Base-by-base conservation (phyloP, 2,113 vertebrate genomes). In the Gallinago paraguaiae region DNA sequence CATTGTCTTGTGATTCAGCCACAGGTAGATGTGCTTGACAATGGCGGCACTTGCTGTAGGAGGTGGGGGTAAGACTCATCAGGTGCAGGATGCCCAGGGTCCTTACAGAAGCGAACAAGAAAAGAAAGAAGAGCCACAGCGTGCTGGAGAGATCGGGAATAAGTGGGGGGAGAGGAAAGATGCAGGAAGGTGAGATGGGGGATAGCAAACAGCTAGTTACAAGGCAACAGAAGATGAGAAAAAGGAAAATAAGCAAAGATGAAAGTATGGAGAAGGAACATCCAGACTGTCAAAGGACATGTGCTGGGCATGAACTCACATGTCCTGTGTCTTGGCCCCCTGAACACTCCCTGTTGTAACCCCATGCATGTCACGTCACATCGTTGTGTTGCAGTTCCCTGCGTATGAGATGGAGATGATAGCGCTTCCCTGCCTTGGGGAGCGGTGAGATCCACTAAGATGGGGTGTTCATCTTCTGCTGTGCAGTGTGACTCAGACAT, bases 381-480 rank as follows among this genome's bases (percentile, higher is more conserved):
- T 30, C 17, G 54, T 54, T 43, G n/a, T 43, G 27, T 57, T 67
- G 27, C 46, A 39, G n/a, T 71, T 90, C 27, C 20, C 18, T 78
- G 2, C 0, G 0, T 45, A 6, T 8, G 37, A 53, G 46, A 27
- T 48, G 61, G 67, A 70, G 83, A 23, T 30, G 39, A 20, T 46
- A 61, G 65, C 8, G 3, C 31, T 48, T 37, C 27, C 23, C n/a
- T 85, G 75, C 64, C 39, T 30, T 2, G 25, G 54, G 54, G 60
- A 82, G 35, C 14, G 19, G 33, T 23, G 84, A 43, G 78, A 39
- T 57, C 46, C 41, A 13, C 51, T 57, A 30, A 53, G 41, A 15
- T 31, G 33, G 60, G 39, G 3, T n/a, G 39, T 60, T 57, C 28
- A 0, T 35, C 46, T 25, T 28, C 16, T 3, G 27, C 27, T 53